Percentiles rank a stretch among this genome's conserved stretches.
Evolutionary conservation across 2,888 invertebrate genomes (phyloP).

Genomic region (Caenorhabditis becei): DNA sequence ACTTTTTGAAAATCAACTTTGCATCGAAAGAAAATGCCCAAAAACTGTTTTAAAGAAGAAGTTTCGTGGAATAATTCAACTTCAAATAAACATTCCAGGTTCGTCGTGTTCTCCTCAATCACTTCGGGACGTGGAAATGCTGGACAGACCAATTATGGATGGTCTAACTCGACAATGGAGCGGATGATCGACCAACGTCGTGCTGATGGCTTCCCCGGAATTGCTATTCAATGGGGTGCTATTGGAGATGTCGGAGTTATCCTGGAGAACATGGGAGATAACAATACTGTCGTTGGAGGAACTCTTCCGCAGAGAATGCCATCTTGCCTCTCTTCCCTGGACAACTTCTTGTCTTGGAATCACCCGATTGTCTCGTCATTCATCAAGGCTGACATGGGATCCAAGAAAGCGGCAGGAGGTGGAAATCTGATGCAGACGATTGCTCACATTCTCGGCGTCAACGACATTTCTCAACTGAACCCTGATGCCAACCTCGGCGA

Average conservation of each 20-base stretch:
- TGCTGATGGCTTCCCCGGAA: slow-evolving; percentile 90
- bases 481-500: slow-evolving; percentile 90
- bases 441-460: slow-evolving; percentile 86
- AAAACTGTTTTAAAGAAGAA: neutral
- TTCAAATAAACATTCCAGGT: no score
- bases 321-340: slow-evolving; percentile 93
- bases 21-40: neutral
- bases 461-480: slow-evolving; percentile 89
- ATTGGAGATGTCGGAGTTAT: slow-evolving; percentile 94
- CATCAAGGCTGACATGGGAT: slow-evolving; percentile 79
- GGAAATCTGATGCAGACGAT: slow-evolving; percentile 83
- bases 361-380: slow-evolving; percentile 83
- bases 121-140: slow-evolving; percentile 97
- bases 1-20: no score
- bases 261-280: slow-evolving; percentile 88
- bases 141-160: slow-evolving; percentile 96
- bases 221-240: slow-evolving; percentile 98
- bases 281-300: slow-evolving; percentile 93
- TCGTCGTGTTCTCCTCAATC: slow-evolving; percentile 96
- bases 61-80: no score
- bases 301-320: slow-evolving; percentile 95
- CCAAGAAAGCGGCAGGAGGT: slow-evolving; percentile 78
- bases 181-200: slow-evolving; percentile 89
- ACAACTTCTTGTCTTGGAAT: slow-evolving; percentile 92
- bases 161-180: slow-evolving; percentile 98